Conservation (phyloP, 1,140 invertebrate species). For the Microplitis demolitor region DNA sequence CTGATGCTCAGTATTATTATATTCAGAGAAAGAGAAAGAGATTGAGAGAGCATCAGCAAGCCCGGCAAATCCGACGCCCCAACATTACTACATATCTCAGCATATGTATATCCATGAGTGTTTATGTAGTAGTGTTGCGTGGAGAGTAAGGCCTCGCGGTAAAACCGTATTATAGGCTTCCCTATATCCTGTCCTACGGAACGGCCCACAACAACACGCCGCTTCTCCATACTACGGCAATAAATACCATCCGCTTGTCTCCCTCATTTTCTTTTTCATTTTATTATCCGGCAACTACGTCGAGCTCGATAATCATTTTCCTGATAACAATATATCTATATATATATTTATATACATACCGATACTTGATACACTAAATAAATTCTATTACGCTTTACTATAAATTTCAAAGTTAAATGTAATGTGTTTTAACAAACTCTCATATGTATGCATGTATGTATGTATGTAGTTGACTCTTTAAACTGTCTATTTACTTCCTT, state of each 20-base stretch:
- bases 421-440: too few species aligned
- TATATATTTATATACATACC: too few species aligned
- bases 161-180: constrained; percentile 56
- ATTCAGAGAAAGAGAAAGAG: constrained; percentile 8
- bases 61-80: constrained; percentile 42
- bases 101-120: neutral
- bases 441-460: too few species aligned
- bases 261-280: constrained; percentile 33
- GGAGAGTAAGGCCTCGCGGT: constrained; percentile 40
- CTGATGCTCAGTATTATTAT: neutral
- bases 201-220: constrained; percentile 37
- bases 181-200: constrained; percentile 44
- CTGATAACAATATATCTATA: neutral
- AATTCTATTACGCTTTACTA: too few species aligned
- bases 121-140: too few species aligned
- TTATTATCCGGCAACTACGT: constrained; percentile 16
- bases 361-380: too few species aligned
- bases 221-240: constrained; percentile 29
- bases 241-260: constrained; percentile 42
- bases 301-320: constrained; percentile 15
- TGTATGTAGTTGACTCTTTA: too few species aligned
- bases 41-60: constrained; percentile 32
- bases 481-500: too few species aligned
- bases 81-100: constrained; percentile 1
- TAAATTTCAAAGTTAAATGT: too few species aligned